A percentile compares a stretch with the other conserved stretches of the same genome.
Evolutionary conservation across 92 coral and sea anemone species (phyloP).

Genomic region (Palythoa caribaeorum): DNA sequence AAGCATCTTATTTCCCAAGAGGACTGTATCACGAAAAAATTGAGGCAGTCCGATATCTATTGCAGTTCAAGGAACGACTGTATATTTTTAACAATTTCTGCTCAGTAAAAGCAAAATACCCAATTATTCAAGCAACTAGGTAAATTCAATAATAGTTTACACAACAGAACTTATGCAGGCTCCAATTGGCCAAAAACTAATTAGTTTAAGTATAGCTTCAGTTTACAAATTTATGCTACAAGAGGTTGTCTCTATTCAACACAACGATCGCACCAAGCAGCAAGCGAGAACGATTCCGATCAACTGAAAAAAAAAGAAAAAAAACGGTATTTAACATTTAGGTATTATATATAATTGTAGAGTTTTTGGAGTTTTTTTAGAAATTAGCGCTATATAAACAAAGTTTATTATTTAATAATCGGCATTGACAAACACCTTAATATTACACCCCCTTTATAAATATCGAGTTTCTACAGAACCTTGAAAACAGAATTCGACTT

Average conservation of each 20-base stretch:
- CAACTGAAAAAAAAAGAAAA: constrained; percentile 52
- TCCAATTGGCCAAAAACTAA: neutral
- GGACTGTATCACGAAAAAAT: no score
- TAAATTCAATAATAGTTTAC: no score
- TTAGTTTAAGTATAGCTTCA: neutral
- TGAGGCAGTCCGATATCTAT: no score
- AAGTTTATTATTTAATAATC: neutral
- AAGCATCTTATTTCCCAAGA: no score
- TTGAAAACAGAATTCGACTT: no score
- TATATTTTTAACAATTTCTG: no score
- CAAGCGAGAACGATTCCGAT: constrained; percentile 89
- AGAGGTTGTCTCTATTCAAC: neutral
- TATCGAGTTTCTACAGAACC: no score
- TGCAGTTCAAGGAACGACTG: no score
- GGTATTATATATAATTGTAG: neutral
- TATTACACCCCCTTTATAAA: no score
- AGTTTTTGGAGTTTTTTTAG: neutral
- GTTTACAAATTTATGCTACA: neutral
- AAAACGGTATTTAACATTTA: neutral
- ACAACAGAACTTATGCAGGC: neutral
- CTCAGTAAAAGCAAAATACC: no score
- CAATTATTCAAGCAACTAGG: no score
- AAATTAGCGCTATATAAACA: no score
- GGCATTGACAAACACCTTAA: neutral
- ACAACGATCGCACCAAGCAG: constrained; percentile 80